A percentile compares a stretch with the other conserved stretches of the same genome.
Evolutionary conservation across 2,888 invertebrate species (phyloP).

Genomic region (Pachydiplax longipennis): DNA sequence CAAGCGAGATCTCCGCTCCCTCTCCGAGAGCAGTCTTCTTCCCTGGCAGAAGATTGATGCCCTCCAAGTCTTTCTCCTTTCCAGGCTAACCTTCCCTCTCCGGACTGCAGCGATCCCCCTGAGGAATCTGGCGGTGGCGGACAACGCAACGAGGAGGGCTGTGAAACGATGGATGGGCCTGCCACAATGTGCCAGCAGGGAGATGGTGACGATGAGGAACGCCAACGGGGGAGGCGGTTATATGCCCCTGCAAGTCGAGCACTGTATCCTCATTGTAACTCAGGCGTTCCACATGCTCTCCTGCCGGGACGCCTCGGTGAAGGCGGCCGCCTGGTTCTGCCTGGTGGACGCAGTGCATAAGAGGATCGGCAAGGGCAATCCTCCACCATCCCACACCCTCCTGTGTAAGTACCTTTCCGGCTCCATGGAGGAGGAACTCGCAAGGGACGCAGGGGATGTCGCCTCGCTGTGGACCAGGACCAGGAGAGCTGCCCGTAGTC

Average conservation of each 20-base stretch:
- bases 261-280: neutral
- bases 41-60: conserved; percentile 53
- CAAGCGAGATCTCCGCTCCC: neutral
- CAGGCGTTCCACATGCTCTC: conserved; percentile 46
- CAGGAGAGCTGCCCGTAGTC: conserved; percentile 50
- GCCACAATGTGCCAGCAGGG: neutral
- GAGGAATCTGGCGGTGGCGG: neutral
- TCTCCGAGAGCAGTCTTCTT: conserved; percentile 48
- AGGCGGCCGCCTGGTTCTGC: neutral
- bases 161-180: neutral
- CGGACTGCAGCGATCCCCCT: neutral
- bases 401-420: neutral
- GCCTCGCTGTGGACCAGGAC: conserved; percentile 52
- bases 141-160: neutral
- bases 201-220: neutral
- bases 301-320: neutral
- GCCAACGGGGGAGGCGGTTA: neutral
- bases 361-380: neutral
- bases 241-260: neutral
- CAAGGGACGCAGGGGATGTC: too few relatives aligned
- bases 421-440: neutral
- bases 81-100: neutral
- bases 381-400: neutral
- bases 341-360: neutral
- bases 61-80: conserved; percentile 50